phyloP scores from a whole-genome alignment of 2,888 invertebrate species.

The Tenodera sinensis region DNA sequence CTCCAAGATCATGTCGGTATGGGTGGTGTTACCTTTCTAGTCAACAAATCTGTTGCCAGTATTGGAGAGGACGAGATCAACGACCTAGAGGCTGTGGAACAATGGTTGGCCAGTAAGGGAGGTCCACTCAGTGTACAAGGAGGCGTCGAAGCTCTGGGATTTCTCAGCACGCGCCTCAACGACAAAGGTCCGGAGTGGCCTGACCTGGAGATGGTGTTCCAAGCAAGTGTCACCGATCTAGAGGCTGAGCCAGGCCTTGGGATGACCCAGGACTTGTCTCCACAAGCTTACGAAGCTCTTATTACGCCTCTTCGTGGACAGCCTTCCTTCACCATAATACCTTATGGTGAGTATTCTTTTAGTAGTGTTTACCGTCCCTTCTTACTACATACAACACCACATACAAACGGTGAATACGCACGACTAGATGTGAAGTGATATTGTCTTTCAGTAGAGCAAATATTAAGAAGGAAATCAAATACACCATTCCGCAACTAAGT shows the following conservation, averaged over 20 bases:
- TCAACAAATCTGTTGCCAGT: slow-evolving; percentile 76
- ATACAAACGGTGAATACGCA: too few relatives aligned
- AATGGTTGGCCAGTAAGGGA: slow-evolving; percentile 73
- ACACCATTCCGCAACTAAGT: too few relatives aligned
- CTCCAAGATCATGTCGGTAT: slow-evolving; percentile 84
- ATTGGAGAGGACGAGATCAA: slow-evolving; percentile 70
- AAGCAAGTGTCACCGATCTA: slow-evolving; percentile 77
- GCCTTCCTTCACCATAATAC: background rate
- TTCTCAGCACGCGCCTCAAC: slow-evolving; percentile 80
- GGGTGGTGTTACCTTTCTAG: slow-evolving; percentile 77
- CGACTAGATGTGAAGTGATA: too few relatives aligned
- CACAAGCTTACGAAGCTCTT: slow-evolving; percentile 29
- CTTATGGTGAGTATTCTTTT: background rate
- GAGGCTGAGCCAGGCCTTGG: slow-evolving; percentile 64
- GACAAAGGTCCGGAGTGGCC: slow-evolving; percentile 67
- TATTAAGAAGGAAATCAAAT: too few relatives aligned
- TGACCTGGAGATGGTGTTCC: slow-evolving; percentile 83
- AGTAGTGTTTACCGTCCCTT: too few relatives aligned
- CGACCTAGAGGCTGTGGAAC: slow-evolving; percentile 69
- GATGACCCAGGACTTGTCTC: slow-evolving; percentile 27
- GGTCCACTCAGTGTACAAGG: slow-evolving; percentile 79
- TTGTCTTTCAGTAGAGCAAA: too few relatives aligned
- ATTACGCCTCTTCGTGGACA: background rate
- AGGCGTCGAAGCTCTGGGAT: slow-evolving; percentile 83
- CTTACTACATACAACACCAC: too few relatives aligned